Percentiles rank a stretch among this genome's conserved stretches.
Conservation (phyloP, 2,888 invertebrate species). For the Thereva nobilitata region DNA sequence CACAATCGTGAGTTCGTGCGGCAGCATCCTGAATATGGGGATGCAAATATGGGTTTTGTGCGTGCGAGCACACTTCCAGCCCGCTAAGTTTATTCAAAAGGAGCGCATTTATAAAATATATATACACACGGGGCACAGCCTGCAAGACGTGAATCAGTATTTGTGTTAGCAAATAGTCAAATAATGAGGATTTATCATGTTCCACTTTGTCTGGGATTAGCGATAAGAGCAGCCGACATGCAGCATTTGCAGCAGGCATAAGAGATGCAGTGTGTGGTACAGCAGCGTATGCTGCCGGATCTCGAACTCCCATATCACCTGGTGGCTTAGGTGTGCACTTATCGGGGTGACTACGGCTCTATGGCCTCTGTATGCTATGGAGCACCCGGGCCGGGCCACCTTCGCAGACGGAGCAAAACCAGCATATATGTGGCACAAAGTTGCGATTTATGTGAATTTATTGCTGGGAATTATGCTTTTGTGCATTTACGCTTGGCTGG, state of each 20-base stretch:
- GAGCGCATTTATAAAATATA: too few species aligned
- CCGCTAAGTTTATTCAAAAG: too few species aligned
- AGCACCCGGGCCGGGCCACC: slow-evolving; percentile 12
- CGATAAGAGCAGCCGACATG: slow-evolving; percentile 20
- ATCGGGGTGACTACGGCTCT: slow-evolving; percentile 7
- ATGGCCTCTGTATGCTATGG: too few species aligned
- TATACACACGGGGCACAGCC: too few species aligned
- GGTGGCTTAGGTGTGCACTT: slow-evolving; percentile 4
- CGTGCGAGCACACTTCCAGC: too few species aligned
- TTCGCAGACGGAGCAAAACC: not conserved
- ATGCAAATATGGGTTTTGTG: too few species aligned
- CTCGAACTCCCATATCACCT: slow-evolving; percentile 11
- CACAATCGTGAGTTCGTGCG: too few species aligned
- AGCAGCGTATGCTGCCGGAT: slow-evolving; percentile 1
- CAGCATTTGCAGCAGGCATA: not conserved
- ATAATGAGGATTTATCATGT: slow-evolving; percentile 35
- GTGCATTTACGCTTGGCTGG: slow-evolving; percentile 29
- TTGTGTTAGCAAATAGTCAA: slow-evolving; percentile 32
- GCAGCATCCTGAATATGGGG: too few species aligned
- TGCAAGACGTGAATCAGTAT: slow-evolving; percentile 23
- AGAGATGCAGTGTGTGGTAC: not conserved
- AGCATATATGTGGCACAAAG: slow-evolving; percentile 6
- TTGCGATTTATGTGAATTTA: slow-evolving; percentile 31
- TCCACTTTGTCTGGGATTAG: slow-evolving; percentile 32
- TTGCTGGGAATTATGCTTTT: slow-evolving; percentile 33